Conservation (phyloP, 2,888 invertebrate species). For the Rhaphigaster nebulosa region DNA sequence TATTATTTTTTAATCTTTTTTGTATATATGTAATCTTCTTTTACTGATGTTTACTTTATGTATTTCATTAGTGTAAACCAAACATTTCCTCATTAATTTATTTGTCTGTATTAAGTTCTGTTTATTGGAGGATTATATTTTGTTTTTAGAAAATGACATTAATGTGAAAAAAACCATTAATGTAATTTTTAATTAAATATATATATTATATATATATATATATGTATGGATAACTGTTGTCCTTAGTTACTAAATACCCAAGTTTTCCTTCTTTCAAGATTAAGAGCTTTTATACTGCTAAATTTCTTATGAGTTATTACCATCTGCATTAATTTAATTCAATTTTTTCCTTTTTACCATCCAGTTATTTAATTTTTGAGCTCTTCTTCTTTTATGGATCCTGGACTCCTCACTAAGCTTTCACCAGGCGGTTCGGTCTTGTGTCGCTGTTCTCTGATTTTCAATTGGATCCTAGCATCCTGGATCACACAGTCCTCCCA, state of each 20-base stretch:
- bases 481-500: too few relatives aligned
- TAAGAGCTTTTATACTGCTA: background rate
- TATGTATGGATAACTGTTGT: background rate
- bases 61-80: background rate
- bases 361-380: too few relatives aligned
- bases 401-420: too few relatives aligned
- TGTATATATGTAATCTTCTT: slow-evolving; percentile 42
- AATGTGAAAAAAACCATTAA: background rate
- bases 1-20: slow-evolving; percentile 11
- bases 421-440: too few relatives aligned
- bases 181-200: slow-evolving; percentile 25
- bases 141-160: background rate
- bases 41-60: slow-evolving; percentile 5
- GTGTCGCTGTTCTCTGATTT: too few relatives aligned
- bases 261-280: background rate
- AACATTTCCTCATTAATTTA: slow-evolving; percentile 50
- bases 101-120: slow-evolving; percentile 8
- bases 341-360: too few relatives aligned
- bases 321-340: too few relatives aligned
- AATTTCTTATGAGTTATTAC: background rate
- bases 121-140: slow-evolving; percentile 30
- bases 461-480: too few relatives aligned
- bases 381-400: too few relatives aligned
- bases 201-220: slow-evolving; percentile 15
- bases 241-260: background rate